Evolutionary conservation across 2,113 vertebrate species (phyloP), one percentile per base, ranked within the genome.

Genomic region (Burhinus bistriatus): DNA sequence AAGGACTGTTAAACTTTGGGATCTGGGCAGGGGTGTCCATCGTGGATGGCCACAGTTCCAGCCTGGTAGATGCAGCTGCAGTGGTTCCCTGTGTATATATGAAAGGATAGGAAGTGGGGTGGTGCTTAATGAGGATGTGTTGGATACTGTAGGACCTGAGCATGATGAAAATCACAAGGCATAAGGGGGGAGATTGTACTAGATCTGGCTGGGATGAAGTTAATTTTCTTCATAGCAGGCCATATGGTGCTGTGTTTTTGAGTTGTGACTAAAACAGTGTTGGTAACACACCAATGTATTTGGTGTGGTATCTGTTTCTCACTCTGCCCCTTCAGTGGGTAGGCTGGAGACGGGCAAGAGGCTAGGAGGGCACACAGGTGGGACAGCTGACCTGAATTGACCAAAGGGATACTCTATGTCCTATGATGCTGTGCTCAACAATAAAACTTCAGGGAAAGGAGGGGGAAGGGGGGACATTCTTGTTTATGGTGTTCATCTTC

Each of bases 381-480:
- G 12, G 26, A 77, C 21, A 72, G 38, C 27, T 68, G 38, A 49
- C 15, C 11, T 0, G 0, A 69, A 3, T 1, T 55, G n/a, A 42
- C 15, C 6, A 30, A 38, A 51, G 14, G 25, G 5, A 19, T 30
- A 40, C 15, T 4, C 44, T 49, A 4, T 29, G 44, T 32, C 19
- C 22, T 9, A 1, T 34, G 29, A 27, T 30, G 12, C 3, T 52
- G 4, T 73, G 25, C 21, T 73, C n/a, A 49, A 34, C 7, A 40
- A 11, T 29, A 45, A 85, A 85, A 45, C 12, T 21, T 78, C 36
- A 23, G 29, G 9, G 20, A 70, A 55, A 51, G 9, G 19, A 44
- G 8, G 4, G 3, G 7, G 25, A 61, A 76, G 29, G 5, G 32
- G 6, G 7, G 0, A 0, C 17, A 11, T 26, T 62, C 36, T n/a